Evolutionary conservation across 2,888 invertebrate species (phyloP), one percentile per base, ranked within the genome.

Genomic region (Pyralis farinalis): DNA sequence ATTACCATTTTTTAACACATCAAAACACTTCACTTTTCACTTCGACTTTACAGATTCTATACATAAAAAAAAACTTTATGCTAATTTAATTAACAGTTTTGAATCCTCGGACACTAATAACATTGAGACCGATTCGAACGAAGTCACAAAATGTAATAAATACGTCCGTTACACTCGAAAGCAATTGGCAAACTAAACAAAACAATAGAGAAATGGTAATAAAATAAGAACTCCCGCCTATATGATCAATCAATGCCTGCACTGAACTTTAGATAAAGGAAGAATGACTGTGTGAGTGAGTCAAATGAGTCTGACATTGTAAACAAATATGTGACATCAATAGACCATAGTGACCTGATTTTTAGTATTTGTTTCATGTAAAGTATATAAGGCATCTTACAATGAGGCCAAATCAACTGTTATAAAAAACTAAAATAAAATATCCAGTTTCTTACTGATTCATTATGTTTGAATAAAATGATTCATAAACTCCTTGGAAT

Each of bases 1-100:
- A 88, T 85, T 53, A 87, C 85, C 88, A 88, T 88, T 71, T 78
- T 83, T 37, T 51, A 16, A 16, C 50, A 54, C 58, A 49, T 51
- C 49, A 43, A 56, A 43, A 56, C 58, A 63, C 58, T 61, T 50
- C 47, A 58, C 58, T 52, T 51, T 58, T 53, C 53, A 46, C 45
- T 39, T 43, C 12, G 74, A 79, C 73, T 77, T 60, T 76, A 74
- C 71, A 78, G 74, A 73, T 63, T 59, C 58, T 58, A 46, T 49
- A 43, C 44, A 21, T 35, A 46, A 31, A 25, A 25, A 25, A 4
- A 25, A 25, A 25, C 25, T 8, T 8, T 25, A 25, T 8, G 7
- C 7, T 7, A 25, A 25, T 7, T 7, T 4, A 25, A 16, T 16
- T 16, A 4, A 2, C 4, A 16, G 16, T 16, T 16, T 3, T 16